Base-by-base conservation (phyloP, 2,888 invertebrate species). In the Polydrusus cervinus region DNA sequence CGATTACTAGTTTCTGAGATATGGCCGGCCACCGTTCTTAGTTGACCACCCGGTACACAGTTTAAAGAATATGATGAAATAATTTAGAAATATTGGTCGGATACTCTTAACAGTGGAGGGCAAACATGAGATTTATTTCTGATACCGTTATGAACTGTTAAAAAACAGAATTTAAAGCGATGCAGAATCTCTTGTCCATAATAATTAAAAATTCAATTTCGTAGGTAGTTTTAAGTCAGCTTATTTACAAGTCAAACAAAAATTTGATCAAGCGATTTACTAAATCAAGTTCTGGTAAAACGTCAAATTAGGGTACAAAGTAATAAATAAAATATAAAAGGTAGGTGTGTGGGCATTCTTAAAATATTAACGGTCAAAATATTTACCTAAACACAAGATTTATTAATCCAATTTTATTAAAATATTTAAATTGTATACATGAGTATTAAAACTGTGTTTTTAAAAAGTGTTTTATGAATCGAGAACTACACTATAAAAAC, bases 231-330 rank as follows among this genome's bases (percentile, higher is more conserved):
- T 34, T 55, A 13, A 30, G 38, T 38, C 57, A 34, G 14, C 11
- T 51, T 53, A 51, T 51, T 66, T 38, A 38, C 30, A 62, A 47
- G 49, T 20, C 13, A 49, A 3, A 40, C 30, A 43, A 62, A 47
- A 62, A 20, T 61, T 70, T 70, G 62, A 70, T 62, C 57, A 70
- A 61, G 34, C 60, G 61, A 70, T 40, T 70, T 62, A 70, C 51
- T 70, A 61, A 70, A 70, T 70, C 61, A 70, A 70, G 34, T 38
- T 70, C 62, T 34, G 51, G 51, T 62, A 70, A 69, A 70, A 34
- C 47, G 70, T 70, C 70, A 60, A 61, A 70, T 70, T 70, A 70
- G 70, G 62, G 57, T 61, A 49, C 40, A 16, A 30, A 62, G 30
- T 43, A 49, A 70, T 70, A 62, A 70, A 61, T 61, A 38, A 70